Evolutionary conservation across 1,140 invertebrate species (phyloP), one percentile per base, ranked within the genome.

Genomic region (Armadillidium nasatum): DNA sequence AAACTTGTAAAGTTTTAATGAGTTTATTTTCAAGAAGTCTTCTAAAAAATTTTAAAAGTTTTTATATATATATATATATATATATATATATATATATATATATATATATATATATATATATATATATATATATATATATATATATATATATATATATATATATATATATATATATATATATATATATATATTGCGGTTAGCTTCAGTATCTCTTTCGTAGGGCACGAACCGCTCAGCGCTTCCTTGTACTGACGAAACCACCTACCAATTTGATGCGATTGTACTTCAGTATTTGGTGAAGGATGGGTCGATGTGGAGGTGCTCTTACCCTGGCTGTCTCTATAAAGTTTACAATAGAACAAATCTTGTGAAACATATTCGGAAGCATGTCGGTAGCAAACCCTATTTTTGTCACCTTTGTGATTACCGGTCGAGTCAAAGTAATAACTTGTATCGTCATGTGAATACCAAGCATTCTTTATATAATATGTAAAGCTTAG

Each of bases 321-420:
- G 50, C 19, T 15, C 19, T 60, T 60, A 60, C 50, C 50, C 50
- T 60, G 50, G 50, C 11, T 60, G 50, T 19, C 19, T 2, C 0
- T 19, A 60, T 60, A 19, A 60, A 60, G 50, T 15, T 1, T 60
- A 60, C 19, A 60, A 60, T 60, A 60, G 19, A 60, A 60, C 50
- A 60, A 60, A 60, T 60, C 19, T 60, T 60, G 11, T 60, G 19
- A 66, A 50, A 11, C 94, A 95, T 84, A 92, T 94, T 6, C 87
- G 93, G 33, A 95, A 94, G 82, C 94, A 95, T 83, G 94, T 93
- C 0, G 93, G 93, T 0, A 92, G 94, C 84, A 86, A 92, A 44
- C 93, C 93, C 4, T 95, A 94, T 83, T 91, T 92, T 68, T 94
- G 93, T 82, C 85, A 93, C 23, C 93, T 94, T 82, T 95, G 93